Percentiles rank a stretch among this genome's conserved stretches.
Evolutionary conservation across 2,888 invertebrate species (phyloP).

Genomic region (Aspidiotus rigidus): DNA sequence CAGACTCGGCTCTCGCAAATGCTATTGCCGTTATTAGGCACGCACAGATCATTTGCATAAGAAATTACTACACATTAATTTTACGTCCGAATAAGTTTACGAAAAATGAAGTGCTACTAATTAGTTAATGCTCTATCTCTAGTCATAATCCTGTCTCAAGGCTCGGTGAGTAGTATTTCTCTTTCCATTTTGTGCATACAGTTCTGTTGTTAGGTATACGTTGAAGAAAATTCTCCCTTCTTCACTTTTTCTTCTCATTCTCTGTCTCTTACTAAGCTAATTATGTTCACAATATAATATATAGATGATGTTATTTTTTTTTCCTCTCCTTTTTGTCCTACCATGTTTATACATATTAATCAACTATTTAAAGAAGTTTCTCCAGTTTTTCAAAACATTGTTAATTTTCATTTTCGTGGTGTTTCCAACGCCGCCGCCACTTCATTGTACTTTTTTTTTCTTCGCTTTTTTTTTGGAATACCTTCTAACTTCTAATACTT

Average conservation of each 20-base stretch:
- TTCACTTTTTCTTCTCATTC: background rate
- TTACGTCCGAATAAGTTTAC: conserved; percentile 27
- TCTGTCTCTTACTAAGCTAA: conserved; percentile 13
- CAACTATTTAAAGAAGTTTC: conserved; percentile 20
- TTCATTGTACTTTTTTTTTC: too few species aligned
- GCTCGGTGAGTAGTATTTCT: background rate
- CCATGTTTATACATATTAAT: conserved; percentile 27
- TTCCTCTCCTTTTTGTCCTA: conserved; percentile 11
- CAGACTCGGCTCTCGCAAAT: background rate
- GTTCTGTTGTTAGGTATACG: background rate
- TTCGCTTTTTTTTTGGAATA: too few species aligned
- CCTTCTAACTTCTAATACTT: too few species aligned
- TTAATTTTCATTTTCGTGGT: too few species aligned
- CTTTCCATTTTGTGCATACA: background rate
- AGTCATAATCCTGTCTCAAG: too few species aligned
- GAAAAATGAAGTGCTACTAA: conserved; percentile 31
- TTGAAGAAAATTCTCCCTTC: background rate
- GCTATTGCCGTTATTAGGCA: conserved; percentile 22
- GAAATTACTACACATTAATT: conserved; percentile 32
- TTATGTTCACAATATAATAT: conserved; percentile 25
- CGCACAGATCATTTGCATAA: conserved; percentile 33
- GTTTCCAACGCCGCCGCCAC: too few species aligned
- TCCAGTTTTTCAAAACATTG: background rate
- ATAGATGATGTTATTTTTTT: conserved; percentile 6
- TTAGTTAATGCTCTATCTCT: conserved; percentile 27